Percentiles rank a stretch among this genome's conserved stretches.
phyloP scores from a whole-genome alignment of 2,888 invertebrate genomes.

The Phortica okadai region DNA sequence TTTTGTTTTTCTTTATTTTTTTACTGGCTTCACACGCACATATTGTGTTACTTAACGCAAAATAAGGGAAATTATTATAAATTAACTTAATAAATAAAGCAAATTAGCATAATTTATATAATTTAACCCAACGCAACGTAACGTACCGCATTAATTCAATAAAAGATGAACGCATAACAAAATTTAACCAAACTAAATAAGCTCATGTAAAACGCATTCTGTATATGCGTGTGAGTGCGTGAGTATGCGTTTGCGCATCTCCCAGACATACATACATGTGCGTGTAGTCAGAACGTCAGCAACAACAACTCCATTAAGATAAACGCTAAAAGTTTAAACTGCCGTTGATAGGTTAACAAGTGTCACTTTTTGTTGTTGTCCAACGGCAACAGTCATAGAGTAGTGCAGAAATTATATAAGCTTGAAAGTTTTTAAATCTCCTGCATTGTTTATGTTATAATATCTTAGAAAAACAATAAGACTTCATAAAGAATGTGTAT shows the following conservation, averaged over 20 bases:
- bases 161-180: background rate
- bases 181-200: background rate
- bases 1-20: too few species aligned
- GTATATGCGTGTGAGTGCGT: background rate
- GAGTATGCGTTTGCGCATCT: background rate
- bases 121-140: constrained; percentile 48
- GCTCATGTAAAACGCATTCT: constrained; percentile 5
- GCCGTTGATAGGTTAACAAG: constrained; percentile 46
- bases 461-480: too few species aligned
- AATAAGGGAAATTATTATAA: background rate
- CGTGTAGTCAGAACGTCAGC: constrained; percentile 21
- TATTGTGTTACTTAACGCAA: too few species aligned
- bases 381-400: constrained; percentile 5
- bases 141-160: constrained; percentile 61
- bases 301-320: constrained; percentile 62
- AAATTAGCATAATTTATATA: constrained; percentile 72
- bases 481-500: too few species aligned
- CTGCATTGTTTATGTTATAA: too few species aligned
- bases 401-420: too few species aligned
- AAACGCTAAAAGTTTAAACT: constrained; percentile 60
- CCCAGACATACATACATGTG: background rate
- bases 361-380: background rate
- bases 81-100: constrained; percentile 56
- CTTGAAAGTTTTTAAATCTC: too few species aligned
- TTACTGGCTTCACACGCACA: too few species aligned